Percentiles rank a stretch among this genome's conserved stretches.
These are phyloP conservation scores for Gallinago jamesoni DNA, from an alignment of 2,113 vertebrate genomes.

Conservation along the genomic window DNA sequence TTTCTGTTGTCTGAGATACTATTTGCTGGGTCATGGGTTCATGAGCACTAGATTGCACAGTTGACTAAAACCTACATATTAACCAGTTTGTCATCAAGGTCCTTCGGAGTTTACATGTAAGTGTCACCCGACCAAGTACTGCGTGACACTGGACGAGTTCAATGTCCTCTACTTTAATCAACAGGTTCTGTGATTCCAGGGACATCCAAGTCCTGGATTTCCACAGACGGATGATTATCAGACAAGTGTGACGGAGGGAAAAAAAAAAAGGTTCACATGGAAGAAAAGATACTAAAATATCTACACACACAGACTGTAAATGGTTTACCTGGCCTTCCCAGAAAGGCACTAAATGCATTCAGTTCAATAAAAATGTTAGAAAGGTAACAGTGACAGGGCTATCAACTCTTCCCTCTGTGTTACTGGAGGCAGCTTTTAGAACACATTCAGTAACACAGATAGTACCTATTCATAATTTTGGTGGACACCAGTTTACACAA, in stretches of 20 bases:
- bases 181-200: neutral
- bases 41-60: neutral
- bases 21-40: neutral
- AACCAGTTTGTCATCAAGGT: slow-evolving; percentile 4
- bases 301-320: neutral
- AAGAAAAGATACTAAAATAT: neutral
- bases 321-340: neutral
- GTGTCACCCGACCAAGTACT: neutral
- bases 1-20: neutral
- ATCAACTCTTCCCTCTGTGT: neutral
- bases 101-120: neutral
- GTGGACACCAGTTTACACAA: neutral
- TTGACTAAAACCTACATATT: slow-evolving; percentile 19
- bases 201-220: neutral
- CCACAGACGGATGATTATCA: neutral
- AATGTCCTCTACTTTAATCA: neutral
- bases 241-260: neutral
- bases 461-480: neutral
- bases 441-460: neutral
- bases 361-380: neutral
- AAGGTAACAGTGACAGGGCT: neutral
- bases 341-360: neutral
- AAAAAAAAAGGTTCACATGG: neutral
- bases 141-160: neutral
- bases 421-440: neutral